phyloP scores from a whole-genome alignment of 2,888 invertebrate genomes.

The Meghimatium bilineatum region DNA sequence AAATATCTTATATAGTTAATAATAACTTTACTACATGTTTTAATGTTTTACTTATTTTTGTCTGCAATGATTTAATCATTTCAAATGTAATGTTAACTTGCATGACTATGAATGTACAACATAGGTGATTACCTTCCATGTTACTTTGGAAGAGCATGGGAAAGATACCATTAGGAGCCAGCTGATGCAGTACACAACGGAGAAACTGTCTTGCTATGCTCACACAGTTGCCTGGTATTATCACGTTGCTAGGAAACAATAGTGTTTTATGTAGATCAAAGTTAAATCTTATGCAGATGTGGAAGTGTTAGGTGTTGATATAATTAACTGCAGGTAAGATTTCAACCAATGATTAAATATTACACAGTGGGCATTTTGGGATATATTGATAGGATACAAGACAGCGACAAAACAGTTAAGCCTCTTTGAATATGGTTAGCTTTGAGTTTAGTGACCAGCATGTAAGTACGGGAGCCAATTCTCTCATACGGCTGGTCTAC shows the following conservation, averaged over 20 bases:
- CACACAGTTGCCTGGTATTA: slow-evolving; percentile 94
- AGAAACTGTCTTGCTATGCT: slow-evolving; percentile 98
- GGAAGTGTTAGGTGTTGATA: too few species aligned
- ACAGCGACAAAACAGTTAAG: too few species aligned
- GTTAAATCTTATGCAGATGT: not conserved
- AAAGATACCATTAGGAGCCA: slow-evolving; percentile 97
- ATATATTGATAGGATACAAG: too few species aligned
- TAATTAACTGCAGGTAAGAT: not conserved
- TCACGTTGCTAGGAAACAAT: slow-evolving; percentile 79
- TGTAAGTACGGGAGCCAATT: too few species aligned
- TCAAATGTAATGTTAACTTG: too few species aligned
- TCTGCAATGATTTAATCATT: too few species aligned
- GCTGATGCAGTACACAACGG: slow-evolving; percentile 95
- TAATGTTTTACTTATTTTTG: too few species aligned
- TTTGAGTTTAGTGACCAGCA: too few species aligned
- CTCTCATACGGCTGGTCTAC: too few species aligned
- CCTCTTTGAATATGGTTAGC: too few species aligned
- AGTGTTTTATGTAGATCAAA: not conserved
- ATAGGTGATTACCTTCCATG: slow-evolving; percentile 78
- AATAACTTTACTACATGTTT: too few species aligned
- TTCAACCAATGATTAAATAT: not conserved
- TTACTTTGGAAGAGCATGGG: slow-evolving; percentile 95
- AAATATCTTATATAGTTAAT: too few species aligned
- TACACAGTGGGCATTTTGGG: not conserved
- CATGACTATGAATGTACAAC: not conserved